Evolutionary conservation across 2,888 invertebrate species (phyloP).

Genomic region (Stegana nigrithorax): DNA sequence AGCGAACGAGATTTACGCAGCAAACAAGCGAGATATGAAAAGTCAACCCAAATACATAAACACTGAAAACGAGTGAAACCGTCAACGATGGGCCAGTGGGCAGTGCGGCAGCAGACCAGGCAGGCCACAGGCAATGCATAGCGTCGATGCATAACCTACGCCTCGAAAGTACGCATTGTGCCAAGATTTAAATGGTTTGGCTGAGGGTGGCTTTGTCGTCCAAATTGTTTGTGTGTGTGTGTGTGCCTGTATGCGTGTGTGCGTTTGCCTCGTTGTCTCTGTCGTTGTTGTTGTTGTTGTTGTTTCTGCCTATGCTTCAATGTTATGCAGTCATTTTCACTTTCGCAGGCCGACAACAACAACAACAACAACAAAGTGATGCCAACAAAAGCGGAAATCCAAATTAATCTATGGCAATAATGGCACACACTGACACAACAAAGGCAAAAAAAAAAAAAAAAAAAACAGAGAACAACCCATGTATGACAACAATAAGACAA

Average conservation of each 20-base stretch:
- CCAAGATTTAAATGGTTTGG: too few relatives aligned
- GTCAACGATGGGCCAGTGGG: neutral
- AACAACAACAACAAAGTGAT: too few relatives aligned
- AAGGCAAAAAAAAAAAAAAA: too few relatives aligned
- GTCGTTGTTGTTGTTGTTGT: neutral
- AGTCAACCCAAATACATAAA: constrained; percentile 2
- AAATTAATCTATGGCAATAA: constrained; percentile 44
- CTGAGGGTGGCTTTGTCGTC: too few relatives aligned
- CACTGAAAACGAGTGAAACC: neutral
- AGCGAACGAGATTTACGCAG: constrained; percentile 18
- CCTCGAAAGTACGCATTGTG: too few relatives aligned
- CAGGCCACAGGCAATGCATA: constrained; percentile 13
- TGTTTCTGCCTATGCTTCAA: too few relatives aligned
- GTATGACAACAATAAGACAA: neutral
- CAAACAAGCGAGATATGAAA: constrained; percentile 14
- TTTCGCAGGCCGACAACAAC: neutral
- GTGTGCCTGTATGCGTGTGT: too few relatives aligned
- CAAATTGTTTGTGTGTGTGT: too few relatives aligned
- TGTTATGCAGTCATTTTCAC: too few relatives aligned
- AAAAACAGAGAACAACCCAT: neutral
- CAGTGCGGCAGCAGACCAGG: constrained; percentile 6
- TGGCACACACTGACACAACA: constrained; percentile 12
- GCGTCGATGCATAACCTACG: constrained; percentile 3
- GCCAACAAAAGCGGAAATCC: constrained; percentile 32
- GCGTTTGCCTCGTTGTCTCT: constrained; percentile 33